Evolutionary conservation across 2,888 invertebrate species (phyloP), one percentile per base, ranked within the genome.

Genomic region (Yponomeuta malinellus): DNA sequence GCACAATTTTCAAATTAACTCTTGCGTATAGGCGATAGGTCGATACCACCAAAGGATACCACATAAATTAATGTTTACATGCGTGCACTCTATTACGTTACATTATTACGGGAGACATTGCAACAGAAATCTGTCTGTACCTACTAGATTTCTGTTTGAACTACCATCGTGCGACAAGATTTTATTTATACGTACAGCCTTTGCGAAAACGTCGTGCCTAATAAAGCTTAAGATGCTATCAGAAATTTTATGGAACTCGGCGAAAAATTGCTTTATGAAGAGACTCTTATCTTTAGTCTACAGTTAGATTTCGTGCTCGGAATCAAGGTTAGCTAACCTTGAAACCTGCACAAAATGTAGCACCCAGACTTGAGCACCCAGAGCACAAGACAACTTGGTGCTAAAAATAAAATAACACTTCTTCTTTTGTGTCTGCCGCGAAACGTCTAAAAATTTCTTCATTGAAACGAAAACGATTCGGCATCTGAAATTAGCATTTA

Each of bases 271-370:
- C 52, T 59, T 59, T 59, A 59, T 59, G 52, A 59, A 15, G 52
- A 59, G 52, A 15, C 15, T 15, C 52, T 59, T 59, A 59, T 59
- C 52, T 59, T 15, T 12, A 15, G 52, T 59, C 15, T 33, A 65
- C 65, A 31, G 65, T 65, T 65, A 65, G 31, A 65, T 65, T 65
- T 65, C 65, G 65, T 65, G 65, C 65, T 31, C 65, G 15, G 52
- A 12, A 59, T 59, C 52, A 59, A 59, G 52, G 52, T 59, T 59
- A 59, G 12, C 52, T 15, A 59, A 8, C 8, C 43, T 43, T 43
- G 43, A 59, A 59, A 59, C 52, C 15, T 15, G 52, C 12, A 59
- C 52, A 15, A 59, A 59, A 59, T 15, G 52, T 59, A 15, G 12
- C 52, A 59, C 52, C 52, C 52, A 52, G 52, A 12, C 52, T 52